These are phyloP conservation scores for Formica aserva DNA, from an alignment of 2,888 invertebrate species.

Conservation along the genomic window DNA sequence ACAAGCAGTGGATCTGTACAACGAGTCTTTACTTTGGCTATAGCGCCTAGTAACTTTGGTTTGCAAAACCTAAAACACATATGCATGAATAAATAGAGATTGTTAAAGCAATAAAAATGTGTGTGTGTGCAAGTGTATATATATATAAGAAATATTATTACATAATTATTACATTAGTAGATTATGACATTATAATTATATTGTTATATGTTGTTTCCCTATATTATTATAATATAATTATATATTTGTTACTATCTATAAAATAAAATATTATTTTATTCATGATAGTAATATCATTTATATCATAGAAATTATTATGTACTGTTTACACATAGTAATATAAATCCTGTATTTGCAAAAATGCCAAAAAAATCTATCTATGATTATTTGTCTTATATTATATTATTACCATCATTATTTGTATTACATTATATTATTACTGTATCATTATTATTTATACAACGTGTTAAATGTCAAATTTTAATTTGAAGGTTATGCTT, in stretches of 20 bases:
- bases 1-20: conserved; percentile 37
- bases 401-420: not conserved
- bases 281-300: not conserved
- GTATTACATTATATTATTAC: not conserved
- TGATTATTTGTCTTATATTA: not conserved
- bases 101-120: not conserved
- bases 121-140: not conserved
- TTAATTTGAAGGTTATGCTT: conserved; percentile 4
- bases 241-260: not conserved
- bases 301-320: not conserved
- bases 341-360: not conserved
- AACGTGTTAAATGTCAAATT: not conserved
- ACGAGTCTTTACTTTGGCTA: conserved; percentile 48
- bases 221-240: not conserved
- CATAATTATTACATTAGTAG: not conserved
- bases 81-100: not conserved
- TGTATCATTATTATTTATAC: conserved; percentile 1
- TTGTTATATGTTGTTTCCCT: not conserved
- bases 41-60: conserved; percentile 50
- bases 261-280: not conserved
- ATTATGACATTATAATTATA: not conserved
- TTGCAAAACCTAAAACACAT: conserved; percentile 63
- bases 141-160: not conserved
- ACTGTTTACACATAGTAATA: not conserved
- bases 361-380: not conserved